Evolutionary conservation across 2,113 vertebrate genomes (phyloP), one percentile per base, ranked within the genome.

Genomic region (Suricata suricatta): DNA sequence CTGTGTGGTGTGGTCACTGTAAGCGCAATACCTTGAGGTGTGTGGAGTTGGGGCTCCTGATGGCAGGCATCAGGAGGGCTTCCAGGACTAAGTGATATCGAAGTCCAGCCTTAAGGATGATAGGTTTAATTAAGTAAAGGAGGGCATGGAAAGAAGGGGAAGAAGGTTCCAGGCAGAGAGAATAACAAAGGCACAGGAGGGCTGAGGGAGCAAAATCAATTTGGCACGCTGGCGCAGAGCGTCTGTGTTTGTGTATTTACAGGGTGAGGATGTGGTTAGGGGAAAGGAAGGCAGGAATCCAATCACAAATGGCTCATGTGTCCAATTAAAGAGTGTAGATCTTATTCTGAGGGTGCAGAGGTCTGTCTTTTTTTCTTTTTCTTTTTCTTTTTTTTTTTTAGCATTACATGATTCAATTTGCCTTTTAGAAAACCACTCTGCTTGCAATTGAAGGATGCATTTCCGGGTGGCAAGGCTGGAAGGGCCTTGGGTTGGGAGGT

Each of bases 1-100:
- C 7, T 10, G 0, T 1, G 12, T 1, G 12, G 54, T n/a, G 0
- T 63, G 47, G 7, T 14, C 13, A 1, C 25, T 2, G 6, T 63
- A 14, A 31, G 29, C 2, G 21, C 21, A 31, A 57, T 57, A 23
- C 68, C 25, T 31, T 7, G 2, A 6, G 81, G 31, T 4, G 7
- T 0, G 13, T 41, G 17, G 69, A 41, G 29, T 10, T n/a, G 57
- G 68, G 57, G 76, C 7, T 9, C 25, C 68, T n/a, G 29, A 57
- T 7, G 15, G 44, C 50, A 31, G 57, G 38, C 3, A 4, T 57
- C 29, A 16, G 57, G 57, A 81, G 90, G 66, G 27, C 41, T 52
- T 33, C 80, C n/a, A 35, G 76, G 68, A 35, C 44, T 44, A 21
- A 23, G 25, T 23, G n/a, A 35, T 27, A 2, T n/a, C 3, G 0